A percentile compares a stretch with the other conserved stretches of the same genome.
Conservation (phyloP, 1,140 invertebrate species). For the Drosophila carrolli region DNA sequence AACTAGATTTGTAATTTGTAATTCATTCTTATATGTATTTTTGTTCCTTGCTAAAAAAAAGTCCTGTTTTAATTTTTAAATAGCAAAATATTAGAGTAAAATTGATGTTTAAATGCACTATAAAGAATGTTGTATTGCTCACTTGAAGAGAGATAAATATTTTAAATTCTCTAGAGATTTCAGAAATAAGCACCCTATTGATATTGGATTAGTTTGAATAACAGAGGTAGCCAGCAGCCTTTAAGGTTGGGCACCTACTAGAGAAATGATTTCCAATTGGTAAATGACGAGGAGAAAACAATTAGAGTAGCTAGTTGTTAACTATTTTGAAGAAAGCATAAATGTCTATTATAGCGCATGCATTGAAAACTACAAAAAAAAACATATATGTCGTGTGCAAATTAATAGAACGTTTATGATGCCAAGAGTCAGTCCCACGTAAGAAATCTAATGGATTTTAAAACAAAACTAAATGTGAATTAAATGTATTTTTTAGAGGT, state of each 20-base stretch:
- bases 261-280: constrained; percentile 5
- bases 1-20: too few relatives aligned
- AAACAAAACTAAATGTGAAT: constrained; percentile 64
- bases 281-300: background rate
- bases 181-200: background rate
- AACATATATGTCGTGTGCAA: constrained; percentile 7
- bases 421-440: constrained; percentile 66
- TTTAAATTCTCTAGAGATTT: constrained; percentile 2
- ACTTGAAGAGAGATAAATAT: background rate
- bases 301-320: constrained; percentile 21
- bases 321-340: constrained; percentile 49
- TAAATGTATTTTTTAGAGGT: constrained; percentile 77
- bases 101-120: too few relatives aligned
- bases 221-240: constrained; percentile 12
- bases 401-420: constrained; percentile 32
- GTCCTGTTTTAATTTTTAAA: too few relatives aligned
- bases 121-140: background rate
- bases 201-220: constrained; percentile 6
- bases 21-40: too few relatives aligned
- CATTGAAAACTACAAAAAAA: constrained; percentile 7
- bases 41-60: too few relatives aligned
- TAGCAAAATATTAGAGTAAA: too few relatives aligned
- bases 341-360: constrained; percentile 40
- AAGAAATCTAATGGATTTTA: constrained; percentile 60
- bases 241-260: constrained; percentile 9